phyloP scores from a whole-genome alignment of 37 sponge, comb jelly and placozoan species.

The Spongia lamella region DNA sequence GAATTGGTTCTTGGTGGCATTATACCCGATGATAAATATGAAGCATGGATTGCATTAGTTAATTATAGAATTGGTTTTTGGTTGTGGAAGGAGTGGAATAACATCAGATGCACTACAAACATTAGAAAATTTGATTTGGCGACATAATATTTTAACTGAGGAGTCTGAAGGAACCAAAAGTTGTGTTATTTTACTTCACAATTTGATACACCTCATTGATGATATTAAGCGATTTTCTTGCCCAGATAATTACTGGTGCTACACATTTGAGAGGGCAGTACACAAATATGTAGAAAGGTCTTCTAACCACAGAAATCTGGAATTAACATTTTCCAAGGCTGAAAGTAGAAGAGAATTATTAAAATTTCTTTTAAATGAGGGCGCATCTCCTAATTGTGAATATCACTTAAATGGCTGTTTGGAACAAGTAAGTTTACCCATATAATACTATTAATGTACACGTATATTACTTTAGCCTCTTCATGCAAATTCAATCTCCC shows the following conservation, averaged over 20 bases:
- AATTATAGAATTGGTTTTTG: conserved; percentile 31
- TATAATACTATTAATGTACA: too few species aligned
- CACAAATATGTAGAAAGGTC: conserved; percentile 19
- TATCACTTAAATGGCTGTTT: too few species aligned
- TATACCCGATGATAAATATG: conserved; percentile 17
- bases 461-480: too few species aligned
- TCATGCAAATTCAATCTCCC: too few species aligned
- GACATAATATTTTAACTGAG: conserved; percentile 34
- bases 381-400: not conserved
- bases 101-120: conserved; percentile 3
- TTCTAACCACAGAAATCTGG: conserved; percentile 33
- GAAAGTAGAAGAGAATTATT: conserved; percentile 31
- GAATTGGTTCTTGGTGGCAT: conserved; percentile 29
- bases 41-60: conserved; percentile 11
- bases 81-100: conserved; percentile 23
- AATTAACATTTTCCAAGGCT: conserved; percentile 31
- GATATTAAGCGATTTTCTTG: conserved; percentile 35
- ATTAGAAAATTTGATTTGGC: conserved; percentile 15
- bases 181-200: conserved; percentile 26
- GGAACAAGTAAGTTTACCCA: too few species aligned
- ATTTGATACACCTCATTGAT: conserved; percentile 28
- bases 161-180: conserved; percentile 30
- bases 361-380: conserved; percentile 9
- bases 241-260: conserved; percentile 60
- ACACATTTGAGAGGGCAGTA: conserved; percentile 33